phyloP scores from a whole-genome alignment of 2,888 invertebrate species.

The Pterostichus niger region DNA sequence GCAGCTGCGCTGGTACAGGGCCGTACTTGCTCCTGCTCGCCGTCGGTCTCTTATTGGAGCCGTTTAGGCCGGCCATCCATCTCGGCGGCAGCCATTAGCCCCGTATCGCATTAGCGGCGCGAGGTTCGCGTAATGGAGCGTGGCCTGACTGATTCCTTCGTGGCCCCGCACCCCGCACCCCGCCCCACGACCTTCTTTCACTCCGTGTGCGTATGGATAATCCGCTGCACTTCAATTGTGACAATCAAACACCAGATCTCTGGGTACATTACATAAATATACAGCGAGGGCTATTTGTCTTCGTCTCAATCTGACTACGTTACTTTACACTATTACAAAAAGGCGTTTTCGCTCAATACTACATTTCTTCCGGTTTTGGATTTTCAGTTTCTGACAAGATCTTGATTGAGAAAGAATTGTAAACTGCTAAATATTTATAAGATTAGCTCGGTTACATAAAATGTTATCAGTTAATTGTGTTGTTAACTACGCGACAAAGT shows the following conservation, averaged over 20 bases:
- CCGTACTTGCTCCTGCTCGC: background rate
- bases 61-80: conserved; percentile 74
- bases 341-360: too few species aligned
- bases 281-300: background rate
- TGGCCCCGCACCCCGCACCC: conserved; percentile 72
- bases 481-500: too few species aligned
- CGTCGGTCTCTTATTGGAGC: conserved; percentile 56
- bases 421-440: too few species aligned
- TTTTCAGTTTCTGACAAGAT: too few species aligned
- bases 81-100: conserved; percentile 77
- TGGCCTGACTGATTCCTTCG: conserved; percentile 71
- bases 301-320: conserved; percentile 4
- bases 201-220: background rate
- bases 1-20: conserved; percentile 45
- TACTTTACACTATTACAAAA: background rate
- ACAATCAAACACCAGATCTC: conserved; percentile 21
- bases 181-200: conserved; percentile 68
- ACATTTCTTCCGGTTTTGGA: too few species aligned
- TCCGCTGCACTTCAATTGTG: conserved; percentile 48
- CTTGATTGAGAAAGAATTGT: too few species aligned
- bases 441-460: too few species aligned
- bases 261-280: conserved; percentile 36
- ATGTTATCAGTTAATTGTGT: too few species aligned
- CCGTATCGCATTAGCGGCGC: conserved; percentile 75
- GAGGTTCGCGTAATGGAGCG: conserved; percentile 71